Percentiles rank a stretch among this genome's conserved stretches.
phyloP scores from a whole-genome alignment of 2,113 vertebrate genomes.

The Glareola pratincola region DNA sequence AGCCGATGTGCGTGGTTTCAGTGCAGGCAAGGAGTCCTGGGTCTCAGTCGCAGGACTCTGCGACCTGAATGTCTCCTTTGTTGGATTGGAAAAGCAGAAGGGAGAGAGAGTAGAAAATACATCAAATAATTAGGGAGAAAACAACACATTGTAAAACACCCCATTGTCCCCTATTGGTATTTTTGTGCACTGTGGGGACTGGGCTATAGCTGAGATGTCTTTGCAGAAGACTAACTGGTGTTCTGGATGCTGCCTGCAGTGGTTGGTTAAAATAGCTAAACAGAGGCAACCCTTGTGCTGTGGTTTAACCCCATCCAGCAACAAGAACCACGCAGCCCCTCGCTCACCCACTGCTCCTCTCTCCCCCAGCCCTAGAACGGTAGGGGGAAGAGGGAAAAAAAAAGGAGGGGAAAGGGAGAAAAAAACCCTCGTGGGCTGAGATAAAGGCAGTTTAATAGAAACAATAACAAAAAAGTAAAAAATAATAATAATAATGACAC shows the following conservation, averaged over 20 bases:
- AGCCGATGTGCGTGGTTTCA: fast-evolving
- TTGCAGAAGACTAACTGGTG: not conserved
- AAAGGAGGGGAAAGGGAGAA: not conserved
- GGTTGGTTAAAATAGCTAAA: not conserved
- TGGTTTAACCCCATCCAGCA: not conserved
- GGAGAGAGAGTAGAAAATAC: not conserved
- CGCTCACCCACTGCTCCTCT: not conserved
- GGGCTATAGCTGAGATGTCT: not conserved
- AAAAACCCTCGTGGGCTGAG: not conserved
- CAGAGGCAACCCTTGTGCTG: not conserved
- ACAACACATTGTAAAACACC: not conserved
- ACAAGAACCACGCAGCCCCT: not conserved
- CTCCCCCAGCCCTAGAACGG: not conserved
- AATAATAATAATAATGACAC: not conserved
- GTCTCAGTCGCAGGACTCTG: fast-evolving
- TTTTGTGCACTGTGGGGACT: not conserved
- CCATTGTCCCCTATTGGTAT: not conserved
- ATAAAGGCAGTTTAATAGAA: not conserved
- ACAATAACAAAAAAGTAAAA: not conserved
- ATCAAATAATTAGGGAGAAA: not conserved
- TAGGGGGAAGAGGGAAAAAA: not conserved
- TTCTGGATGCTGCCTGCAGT: not conserved
- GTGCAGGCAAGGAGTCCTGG: not conserved
- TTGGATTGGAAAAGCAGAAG: not conserved
- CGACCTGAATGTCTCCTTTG: not conserved